Conservation (phyloP, 92 coral and sea anemone species). For the Parazoanthus darwini region DNA sequence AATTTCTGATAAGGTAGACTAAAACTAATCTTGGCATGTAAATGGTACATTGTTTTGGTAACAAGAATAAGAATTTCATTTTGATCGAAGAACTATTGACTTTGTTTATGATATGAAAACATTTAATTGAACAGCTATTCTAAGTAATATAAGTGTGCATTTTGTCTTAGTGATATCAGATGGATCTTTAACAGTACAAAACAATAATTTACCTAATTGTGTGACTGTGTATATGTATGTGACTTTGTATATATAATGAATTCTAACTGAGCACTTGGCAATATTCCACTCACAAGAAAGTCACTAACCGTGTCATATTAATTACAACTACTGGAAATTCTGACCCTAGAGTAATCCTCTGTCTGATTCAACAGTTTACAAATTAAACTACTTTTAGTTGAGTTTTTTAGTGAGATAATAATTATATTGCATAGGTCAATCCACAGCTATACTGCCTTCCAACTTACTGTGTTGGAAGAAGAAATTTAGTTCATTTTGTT, state of each 20-base stretch:
- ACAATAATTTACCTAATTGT: neutral
- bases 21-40: neutral
- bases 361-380: neutral
- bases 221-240: too few species aligned
- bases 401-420: too few species aligned
- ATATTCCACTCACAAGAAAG: neutral
- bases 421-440: too few species aligned
- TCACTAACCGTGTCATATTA: neutral
- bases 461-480: too few species aligned
- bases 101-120: slow-evolving; percentile 12
- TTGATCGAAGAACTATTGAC: neutral
- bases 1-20: neutral
- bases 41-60: neutral
- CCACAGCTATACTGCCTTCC: too few species aligned
- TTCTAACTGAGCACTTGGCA: neutral
- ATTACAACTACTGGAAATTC: too few species aligned
- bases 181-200: neutral
- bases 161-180: neutral
- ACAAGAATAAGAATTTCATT: neutral
- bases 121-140: neutral
- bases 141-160: neutral
- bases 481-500: too few species aligned
- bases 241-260: too few species aligned
- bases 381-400: too few species aligned
- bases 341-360: neutral